Base-by-base conservation (phyloP, 2,888 invertebrate genomes). In the Folsomia manolachei region DNA sequence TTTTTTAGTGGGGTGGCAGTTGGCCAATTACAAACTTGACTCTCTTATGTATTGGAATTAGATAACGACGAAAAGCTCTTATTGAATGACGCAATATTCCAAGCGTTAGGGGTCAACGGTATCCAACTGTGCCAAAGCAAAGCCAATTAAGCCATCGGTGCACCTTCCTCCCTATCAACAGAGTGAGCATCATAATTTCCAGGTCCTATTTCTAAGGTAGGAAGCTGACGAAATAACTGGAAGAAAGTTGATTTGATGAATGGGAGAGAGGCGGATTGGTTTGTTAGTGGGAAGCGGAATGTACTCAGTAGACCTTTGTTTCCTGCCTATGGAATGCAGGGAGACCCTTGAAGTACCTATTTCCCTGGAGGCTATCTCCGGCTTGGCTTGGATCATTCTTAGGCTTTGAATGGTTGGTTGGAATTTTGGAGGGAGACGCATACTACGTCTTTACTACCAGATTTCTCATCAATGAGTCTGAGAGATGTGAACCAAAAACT, bases 391-490 rank as follows among this genome's bases (percentile, higher is more conserved):
- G n/a, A n/a, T n/a, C n/a, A 9, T 39, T 39, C 39, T 14, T 4
- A 39, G 39, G 39, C 7, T 9, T 39, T 39, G 39, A 39, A 39
- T 39, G 39, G 39, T 4, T 39, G n/a, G n/a, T 14, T 56, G 56
- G 56, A 56, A 56, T 56, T 56, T 56, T 56, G 56, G 56, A 56
- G 56, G 56, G 56, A 56, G 56, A 56, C 56, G 19, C 56, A 56
- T 56, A 56, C 56, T 56, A 56, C 56, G 21, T n/a, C 56, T 19
- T 56, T 56, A 18, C 18, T 18, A 56, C 21, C 56, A 14, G 51
- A 19, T 7, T 7, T 56, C 56, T 56, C 56, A 56, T 56, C 56
- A 56, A 56, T 56, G 56, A 21, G 56, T 19, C 18, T 21, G 56
- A n/a, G 7, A 7, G 56, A n/a, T n/a, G n/a, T n/a, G n/a, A n/a